Percentiles rank a stretch among this genome's conserved stretches.
phyloP scores from a whole-genome alignment of 2,797 vertebrate genomes.

The Halcyon smyrnensis region DNA sequence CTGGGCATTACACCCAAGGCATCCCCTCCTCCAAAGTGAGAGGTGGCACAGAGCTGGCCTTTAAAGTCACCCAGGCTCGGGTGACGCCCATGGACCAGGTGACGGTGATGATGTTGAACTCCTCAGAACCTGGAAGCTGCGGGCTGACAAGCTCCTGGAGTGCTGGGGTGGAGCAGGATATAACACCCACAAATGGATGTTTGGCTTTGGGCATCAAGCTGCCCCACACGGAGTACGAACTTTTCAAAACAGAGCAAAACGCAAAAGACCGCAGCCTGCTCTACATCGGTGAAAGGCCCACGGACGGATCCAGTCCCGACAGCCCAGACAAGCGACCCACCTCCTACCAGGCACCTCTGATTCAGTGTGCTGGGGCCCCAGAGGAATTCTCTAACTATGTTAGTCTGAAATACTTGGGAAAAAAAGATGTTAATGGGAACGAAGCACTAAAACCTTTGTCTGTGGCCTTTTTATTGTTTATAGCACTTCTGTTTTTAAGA shows the following conservation, averaged over 20 bases:
- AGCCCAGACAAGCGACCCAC: slow-evolving; percentile 85
- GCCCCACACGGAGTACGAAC: slow-evolving; percentile 91
- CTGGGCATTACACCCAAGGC: slow-evolving; percentile 84
- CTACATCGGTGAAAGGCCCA: slow-evolving; percentile 87
- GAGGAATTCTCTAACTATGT: slow-evolving; percentile 1
- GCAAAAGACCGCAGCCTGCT: slow-evolving; percentile 81
- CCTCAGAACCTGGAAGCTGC: slow-evolving; percentile 83
- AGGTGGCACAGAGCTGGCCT: slow-evolving; percentile 85
- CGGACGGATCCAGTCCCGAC: slow-evolving; percentile 89
- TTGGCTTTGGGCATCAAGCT: slow-evolving; percentile 86
- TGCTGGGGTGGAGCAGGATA: slow-evolving; percentile 84
- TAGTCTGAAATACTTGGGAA: slow-evolving; percentile 18
- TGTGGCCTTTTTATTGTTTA: slow-evolving; percentile 24
- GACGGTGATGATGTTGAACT: slow-evolving; percentile 82
- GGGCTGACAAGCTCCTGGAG: slow-evolving; percentile 82
- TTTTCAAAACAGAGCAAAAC: slow-evolving; percentile 87
- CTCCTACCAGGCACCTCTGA: slow-evolving; percentile 89
- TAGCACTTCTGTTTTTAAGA: slow-evolving; percentile 45
- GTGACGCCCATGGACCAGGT: slow-evolving; percentile 82
- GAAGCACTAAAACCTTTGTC: not conserved
- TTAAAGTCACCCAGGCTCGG: slow-evolving; percentile 84
- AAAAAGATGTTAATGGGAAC: not conserved
- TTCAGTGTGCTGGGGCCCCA: slow-evolving; percentile 77
- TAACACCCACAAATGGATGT: slow-evolving; percentile 87
- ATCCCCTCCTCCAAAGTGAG: slow-evolving; percentile 80